Conservation (phyloP, 2,113 vertebrate species). For the Tyrannus savana region DNA sequence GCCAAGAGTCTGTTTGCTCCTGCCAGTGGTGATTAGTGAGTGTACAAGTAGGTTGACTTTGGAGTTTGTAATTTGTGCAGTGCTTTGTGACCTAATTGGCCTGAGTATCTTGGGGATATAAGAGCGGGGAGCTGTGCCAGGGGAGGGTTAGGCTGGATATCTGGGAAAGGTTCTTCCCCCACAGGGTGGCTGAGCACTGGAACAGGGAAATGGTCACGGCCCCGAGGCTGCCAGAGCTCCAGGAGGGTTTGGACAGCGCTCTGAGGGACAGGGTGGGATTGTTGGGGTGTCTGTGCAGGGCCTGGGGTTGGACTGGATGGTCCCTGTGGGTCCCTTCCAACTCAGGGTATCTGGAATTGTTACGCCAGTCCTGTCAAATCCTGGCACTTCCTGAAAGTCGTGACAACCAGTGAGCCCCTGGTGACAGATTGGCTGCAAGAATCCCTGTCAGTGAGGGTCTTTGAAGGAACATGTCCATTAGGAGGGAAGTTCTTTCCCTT, state of each 20-base stretch:
- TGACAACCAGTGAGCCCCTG: neutral
- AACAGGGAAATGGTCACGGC: neutral
- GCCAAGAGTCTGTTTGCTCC: neutral
- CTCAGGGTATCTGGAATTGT: no score
- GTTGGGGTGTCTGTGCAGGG: neutral
- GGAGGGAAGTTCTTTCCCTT: neutral
- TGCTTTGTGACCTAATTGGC: neutral
- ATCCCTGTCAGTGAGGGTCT: neutral
- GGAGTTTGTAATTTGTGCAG: neutral
- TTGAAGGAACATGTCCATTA: neutral
- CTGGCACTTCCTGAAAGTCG: neutral
- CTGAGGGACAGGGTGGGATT: no score
- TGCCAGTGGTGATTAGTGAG: neutral
- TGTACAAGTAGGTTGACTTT: accelerated
- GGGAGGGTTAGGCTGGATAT: neutral
- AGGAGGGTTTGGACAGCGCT: neutral
- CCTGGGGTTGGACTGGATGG: neutral
- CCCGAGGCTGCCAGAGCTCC: neutral
- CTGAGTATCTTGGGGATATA: neutral
- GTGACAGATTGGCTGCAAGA: neutral
- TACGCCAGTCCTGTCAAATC: neutral
- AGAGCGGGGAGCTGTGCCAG: neutral
- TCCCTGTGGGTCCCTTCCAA: neutral
- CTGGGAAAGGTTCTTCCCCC: neutral
- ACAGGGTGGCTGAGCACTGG: neutral